These are phyloP conservation scores for Vidua macroura DNA, from an alignment of 2,113 vertebrate species.

Conservation along the genomic window DNA sequence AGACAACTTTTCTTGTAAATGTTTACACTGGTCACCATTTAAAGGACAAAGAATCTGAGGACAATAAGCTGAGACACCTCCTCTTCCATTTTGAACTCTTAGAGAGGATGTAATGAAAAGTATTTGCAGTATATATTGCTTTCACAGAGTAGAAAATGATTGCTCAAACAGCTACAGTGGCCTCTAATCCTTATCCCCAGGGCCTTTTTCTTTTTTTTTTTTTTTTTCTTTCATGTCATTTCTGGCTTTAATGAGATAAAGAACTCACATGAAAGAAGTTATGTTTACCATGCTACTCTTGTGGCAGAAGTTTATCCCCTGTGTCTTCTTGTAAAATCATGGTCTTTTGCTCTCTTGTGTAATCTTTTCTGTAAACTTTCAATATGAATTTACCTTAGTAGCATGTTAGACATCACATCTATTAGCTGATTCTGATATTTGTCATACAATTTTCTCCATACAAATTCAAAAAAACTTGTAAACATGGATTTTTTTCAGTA, in stretches of 20 bases:
- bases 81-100: neutral
- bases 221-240: neutral
- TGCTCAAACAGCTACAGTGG: neutral
- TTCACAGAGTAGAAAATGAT: neutral
- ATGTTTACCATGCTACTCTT: neutral
- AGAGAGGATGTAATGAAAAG: neutral
- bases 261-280: neutral
- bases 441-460: neutral
- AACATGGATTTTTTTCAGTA: neutral
- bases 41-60: neutral
- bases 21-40: neutral
- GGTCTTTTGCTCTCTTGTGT: neutral
- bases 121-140: neutral
- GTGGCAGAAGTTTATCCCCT: neutral
- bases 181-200: neutral
- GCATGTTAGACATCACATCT: neutral
- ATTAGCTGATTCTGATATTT: neutral
- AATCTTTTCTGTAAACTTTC: neutral
- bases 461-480: neutral
- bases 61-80: neutral
- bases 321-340: neutral
- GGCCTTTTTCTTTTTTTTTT: neutral
- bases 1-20: neutral
- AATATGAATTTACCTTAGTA: neutral
- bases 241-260: neutral